A percentile compares a stretch with the other conserved stretches of the same genome.
Evolutionary conservation across 2,888 invertebrate genomes (phyloP).

Genomic region (Acanthosoma haemorrhoidale): DNA sequence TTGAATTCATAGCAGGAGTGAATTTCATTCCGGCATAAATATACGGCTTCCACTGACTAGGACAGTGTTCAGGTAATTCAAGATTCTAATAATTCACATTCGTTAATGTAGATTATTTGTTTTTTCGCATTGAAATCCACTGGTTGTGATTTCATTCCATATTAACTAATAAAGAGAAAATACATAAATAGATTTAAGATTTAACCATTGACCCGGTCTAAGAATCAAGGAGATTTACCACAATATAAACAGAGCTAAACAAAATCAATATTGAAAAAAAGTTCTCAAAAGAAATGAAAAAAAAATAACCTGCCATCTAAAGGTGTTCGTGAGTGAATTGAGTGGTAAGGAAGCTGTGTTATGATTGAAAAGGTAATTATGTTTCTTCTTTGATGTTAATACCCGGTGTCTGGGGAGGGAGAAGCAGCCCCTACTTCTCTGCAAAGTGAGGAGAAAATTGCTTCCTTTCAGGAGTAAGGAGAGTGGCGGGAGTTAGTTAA

Average conservation of each 20-base stretch:
- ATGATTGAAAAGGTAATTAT: slow-evolving; percentile 24
- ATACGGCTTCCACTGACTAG: too few species aligned
- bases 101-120: too few species aligned
- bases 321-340: slow-evolving; percentile 16
- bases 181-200: too few species aligned
- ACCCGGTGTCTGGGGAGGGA: slow-evolving; percentile 11
- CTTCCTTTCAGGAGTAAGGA: slow-evolving; percentile 13
- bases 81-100: too few species aligned
- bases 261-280: neutral
- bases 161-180: too few species aligned
- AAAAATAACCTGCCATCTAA: neutral
- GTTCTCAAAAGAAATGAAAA: neutral
- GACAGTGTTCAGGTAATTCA: too few species aligned
- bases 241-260: neutral
- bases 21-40: too few species aligned
- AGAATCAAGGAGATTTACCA: neutral
- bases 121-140: too few species aligned
- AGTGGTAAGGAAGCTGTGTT: slow-evolving; percentile 9
- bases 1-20: too few species aligned
- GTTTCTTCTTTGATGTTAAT: slow-evolving; percentile 22
- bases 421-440: too few species aligned
- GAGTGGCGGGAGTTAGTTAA: neutral
- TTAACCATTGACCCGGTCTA: neutral
- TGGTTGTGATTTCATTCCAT: too few species aligned
- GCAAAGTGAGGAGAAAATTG: slow-evolving; percentile 18